Conservation (phyloP, 2,113 vertebrate genomes). For the Cacatua alba region DNA sequence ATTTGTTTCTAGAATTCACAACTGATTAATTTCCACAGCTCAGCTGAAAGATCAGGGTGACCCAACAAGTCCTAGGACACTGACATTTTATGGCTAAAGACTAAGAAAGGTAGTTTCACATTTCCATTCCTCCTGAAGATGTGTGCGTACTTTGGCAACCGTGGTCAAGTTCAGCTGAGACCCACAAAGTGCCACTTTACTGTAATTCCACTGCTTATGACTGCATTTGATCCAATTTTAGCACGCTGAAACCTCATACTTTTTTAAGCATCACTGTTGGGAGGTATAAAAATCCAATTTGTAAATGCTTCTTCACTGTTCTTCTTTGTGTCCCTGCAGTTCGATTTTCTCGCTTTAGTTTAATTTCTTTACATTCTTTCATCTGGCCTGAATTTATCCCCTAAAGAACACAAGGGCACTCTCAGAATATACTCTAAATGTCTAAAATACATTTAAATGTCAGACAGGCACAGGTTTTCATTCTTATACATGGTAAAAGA, state of each 20-base stretch:
- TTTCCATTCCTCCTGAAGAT: not conserved
- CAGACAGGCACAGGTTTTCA: not conserved
- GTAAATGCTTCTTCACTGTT: not conserved
- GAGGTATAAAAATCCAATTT: not conserved
- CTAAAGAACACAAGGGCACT: not conserved
- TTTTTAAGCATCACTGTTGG: not conserved
- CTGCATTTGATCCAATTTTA: not conserved
- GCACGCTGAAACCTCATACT: not conserved
- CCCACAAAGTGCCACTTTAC: not conserved
- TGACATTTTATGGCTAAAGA: not conserved
- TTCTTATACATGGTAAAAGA: not conserved
- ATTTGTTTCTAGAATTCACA: not conserved
- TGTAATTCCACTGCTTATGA: not conserved
- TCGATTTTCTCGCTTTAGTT: not conserved
- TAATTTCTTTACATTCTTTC: not conserved
- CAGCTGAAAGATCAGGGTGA: not conserved
- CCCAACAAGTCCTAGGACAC: not conserved
- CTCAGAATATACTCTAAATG: not conserved
- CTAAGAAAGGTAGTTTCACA: not conserved
- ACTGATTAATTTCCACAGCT: not conserved
- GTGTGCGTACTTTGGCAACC: not conserved
- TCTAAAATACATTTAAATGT: not conserved
- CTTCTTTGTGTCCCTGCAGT: not conserved
- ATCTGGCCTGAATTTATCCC: not conserved
- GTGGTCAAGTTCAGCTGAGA: not conserved